Conservation (phyloP, 92 coral and sea anemone genomes). For the Virgularia gustaviana region DNA sequence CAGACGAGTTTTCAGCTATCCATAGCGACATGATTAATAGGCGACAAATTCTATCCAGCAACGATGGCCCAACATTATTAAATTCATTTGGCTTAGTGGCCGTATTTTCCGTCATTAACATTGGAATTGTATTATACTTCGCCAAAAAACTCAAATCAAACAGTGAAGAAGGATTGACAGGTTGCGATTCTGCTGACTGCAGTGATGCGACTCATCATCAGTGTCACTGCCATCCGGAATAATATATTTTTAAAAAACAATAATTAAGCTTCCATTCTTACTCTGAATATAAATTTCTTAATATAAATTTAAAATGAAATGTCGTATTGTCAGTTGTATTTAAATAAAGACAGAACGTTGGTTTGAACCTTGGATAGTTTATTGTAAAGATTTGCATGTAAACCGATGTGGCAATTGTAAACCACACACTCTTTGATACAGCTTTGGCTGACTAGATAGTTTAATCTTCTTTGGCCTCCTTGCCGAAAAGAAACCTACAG, state of each 20-base stretch:
- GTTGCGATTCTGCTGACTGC: not conserved
- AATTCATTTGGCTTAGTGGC: constrained; percentile 70
- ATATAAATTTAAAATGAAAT: not conserved
- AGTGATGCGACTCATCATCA: no score
- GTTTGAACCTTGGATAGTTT: no score
- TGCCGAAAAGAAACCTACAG: no score
- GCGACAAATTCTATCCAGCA: constrained; percentile 45
- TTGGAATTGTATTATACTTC: constrained; percentile 76
- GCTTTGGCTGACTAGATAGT: no score
- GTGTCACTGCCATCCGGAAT: not conserved
- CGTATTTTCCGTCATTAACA: constrained; percentile 57
- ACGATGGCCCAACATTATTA: constrained; percentile 57
- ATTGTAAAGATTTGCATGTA: no score
- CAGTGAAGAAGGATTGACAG: constrained; percentile 85
- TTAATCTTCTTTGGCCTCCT: no score
- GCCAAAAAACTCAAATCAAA: constrained; percentile 61
- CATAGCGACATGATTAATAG: constrained; percentile 70
- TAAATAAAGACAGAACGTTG: not conserved
- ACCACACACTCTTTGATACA: no score
- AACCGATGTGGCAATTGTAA: no score
- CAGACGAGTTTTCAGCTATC: constrained; percentile 72
- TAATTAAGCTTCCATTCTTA: no score
- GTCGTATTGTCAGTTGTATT: no score
- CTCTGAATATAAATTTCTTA: not conserved
- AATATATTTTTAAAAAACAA: no score